These are phyloP conservation scores for Xylocampa areola DNA, from an alignment of 2,888 invertebrate genomes.

Conservation along the genomic window DNA sequence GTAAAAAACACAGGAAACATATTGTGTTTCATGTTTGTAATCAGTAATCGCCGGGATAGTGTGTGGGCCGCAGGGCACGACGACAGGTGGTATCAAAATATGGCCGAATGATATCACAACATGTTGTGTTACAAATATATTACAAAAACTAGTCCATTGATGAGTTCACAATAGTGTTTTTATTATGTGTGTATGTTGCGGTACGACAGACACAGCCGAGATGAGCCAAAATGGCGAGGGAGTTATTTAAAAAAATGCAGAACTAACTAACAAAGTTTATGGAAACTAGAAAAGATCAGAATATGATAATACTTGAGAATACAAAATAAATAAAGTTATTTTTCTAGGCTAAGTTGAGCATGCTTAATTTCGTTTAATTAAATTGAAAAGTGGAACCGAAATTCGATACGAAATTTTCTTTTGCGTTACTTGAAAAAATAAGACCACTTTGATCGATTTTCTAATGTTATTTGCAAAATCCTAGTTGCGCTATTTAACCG, in stretches of 20 bases:
- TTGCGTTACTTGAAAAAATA: too few species aligned
- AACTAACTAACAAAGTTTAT: neutral
- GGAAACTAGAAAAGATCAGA: too few species aligned
- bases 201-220: neutral
- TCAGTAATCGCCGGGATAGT: conserved; percentile 29
- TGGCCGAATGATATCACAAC: conserved; percentile 42
- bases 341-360: too few species aligned
- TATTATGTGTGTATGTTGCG: conserved; percentile 24
- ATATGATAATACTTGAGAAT: too few species aligned
- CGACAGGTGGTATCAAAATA: conserved; percentile 47
- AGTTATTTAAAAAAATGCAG: neutral
- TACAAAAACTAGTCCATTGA: conserved; percentile 60
- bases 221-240: neutral
- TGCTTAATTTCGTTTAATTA: too few species aligned
- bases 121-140: conserved; percentile 28
- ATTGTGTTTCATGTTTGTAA: conserved; percentile 24
- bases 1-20: conserved; percentile 39
- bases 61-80: conserved; percentile 3
- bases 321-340: too few species aligned
- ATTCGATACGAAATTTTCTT: too few species aligned
- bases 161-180: conserved; percentile 37
- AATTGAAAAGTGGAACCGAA: too few species aligned
- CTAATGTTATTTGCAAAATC: too few species aligned
- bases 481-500: neutral
- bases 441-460: too few species aligned